Evolutionary conservation across 1,140 invertebrate genomes (phyloP).

Genomic region (Atta colombica): DNA sequence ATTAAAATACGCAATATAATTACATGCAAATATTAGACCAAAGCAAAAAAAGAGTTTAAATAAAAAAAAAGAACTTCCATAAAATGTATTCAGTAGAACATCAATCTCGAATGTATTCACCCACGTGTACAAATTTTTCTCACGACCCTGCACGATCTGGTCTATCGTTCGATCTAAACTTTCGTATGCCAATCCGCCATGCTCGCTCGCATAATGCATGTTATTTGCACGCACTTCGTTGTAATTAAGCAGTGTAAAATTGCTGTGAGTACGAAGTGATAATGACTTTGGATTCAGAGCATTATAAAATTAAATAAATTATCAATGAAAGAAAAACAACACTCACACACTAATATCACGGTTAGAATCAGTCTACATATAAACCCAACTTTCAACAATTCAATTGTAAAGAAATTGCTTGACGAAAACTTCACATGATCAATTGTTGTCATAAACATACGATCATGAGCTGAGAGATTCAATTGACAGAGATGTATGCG

Average conservation of each 20-base stretch:
- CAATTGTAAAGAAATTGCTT: background rate
- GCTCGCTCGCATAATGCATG: slow-evolving; percentile 56
- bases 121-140: slow-evolving; percentile 58
- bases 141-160: slow-evolving; percentile 55
- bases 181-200: slow-evolving; percentile 37
- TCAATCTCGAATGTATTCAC: slow-evolving; percentile 35
- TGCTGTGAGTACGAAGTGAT: slow-evolving; percentile 2
- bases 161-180: slow-evolving; percentile 58
- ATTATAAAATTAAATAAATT: background rate
- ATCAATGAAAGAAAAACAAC: background rate
- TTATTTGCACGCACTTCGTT: slow-evolving; percentile 41
- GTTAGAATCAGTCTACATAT: background rate
- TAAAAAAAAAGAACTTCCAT: background rate
- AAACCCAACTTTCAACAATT: background rate
- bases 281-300: background rate
- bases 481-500: background rate
- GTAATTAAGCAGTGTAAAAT: slow-evolving; percentile 69
- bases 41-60: slow-evolving; percentile 1
- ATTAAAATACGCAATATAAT: slow-evolving; percentile 7
- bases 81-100: background rate
- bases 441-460: slow-evolving; percentile 11
- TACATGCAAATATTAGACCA: background rate
- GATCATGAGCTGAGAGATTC: background rate
- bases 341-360: background rate
- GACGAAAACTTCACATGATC: background rate